Evolutionary conservation across 2,113 vertebrate genomes (phyloP), one percentile per base, ranked within the genome.

Genomic region (Bambusicola thoracicus): DNA sequence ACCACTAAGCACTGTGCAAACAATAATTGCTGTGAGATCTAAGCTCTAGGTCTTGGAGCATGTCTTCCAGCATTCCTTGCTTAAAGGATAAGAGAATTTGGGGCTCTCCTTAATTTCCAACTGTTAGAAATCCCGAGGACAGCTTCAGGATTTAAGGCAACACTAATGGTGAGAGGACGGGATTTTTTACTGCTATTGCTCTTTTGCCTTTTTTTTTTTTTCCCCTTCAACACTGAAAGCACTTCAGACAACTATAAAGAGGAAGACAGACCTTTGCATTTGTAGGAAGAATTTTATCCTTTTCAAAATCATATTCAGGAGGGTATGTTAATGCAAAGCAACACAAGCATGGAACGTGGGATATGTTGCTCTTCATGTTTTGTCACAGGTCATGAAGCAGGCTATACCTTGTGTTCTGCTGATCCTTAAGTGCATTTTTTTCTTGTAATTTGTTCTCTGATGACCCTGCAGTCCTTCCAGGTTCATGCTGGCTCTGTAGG

Each of bases 11-110:
- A 16, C 61, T 5, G 1, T 32, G 49, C 41, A 70, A 65, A 21
- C 27, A 7, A 2, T 1, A 5, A 58, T 30, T 74, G 36, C 58
- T 93, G 8, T 46, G 67, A 85, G 6, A 65, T 43, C 40, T 38
- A 14, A 81, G 10, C 0, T 76, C 3, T 36, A 44, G 40, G n/a
- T 69, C 5, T 53, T 49, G n/a, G 27, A 78, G 11, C 0, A 0
- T 34, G 6, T 85, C n/a, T 84, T 80, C n/a, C 53, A 81, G 62
- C 27, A 34, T 69, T 89, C 3, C 0, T 36, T 94, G 27, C 48
- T 24, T 89, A 44, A 72, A 51, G 34, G 34, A 29, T 70, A 38
- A 38, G 27, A 51, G 34, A 49, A 78, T 81, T 21, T 2, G 1
- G 12, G 48, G 48, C 34, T 89, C 79, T 43, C 36, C 58, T 85